A percentile compares a stretch with the other conserved stretches of the same genome.
These are phyloP conservation scores for Flexamia atlantica DNA, from an alignment of 2,888 invertebrate genomes.

Conservation along the genomic window DNA sequence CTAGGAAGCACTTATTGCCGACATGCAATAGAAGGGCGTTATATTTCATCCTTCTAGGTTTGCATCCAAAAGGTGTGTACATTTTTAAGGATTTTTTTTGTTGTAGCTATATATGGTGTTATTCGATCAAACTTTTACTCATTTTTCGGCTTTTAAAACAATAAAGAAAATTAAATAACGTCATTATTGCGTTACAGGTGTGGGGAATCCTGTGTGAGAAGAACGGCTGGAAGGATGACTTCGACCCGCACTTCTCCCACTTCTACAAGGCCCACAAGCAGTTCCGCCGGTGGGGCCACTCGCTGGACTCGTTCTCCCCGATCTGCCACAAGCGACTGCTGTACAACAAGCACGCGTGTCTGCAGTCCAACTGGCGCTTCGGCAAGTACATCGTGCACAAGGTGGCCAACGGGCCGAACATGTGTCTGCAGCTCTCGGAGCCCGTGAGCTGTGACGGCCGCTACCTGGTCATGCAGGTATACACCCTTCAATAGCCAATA, in stretches of 20 bases:
- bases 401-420: background rate
- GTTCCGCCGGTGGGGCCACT: conserved; percentile 34
- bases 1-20: too few species aligned
- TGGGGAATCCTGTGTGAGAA: conserved; percentile 22
- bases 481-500: too few species aligned
- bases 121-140: too few species aligned
- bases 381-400: conserved; percentile 44
- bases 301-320: conserved; percentile 35
- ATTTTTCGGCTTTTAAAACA: too few species aligned
- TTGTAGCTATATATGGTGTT: too few species aligned
- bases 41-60: too few species aligned
- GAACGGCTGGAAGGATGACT: conserved; percentile 46
- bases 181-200: too few species aligned
- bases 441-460: conserved; percentile 33
- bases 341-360: conserved; percentile 44
- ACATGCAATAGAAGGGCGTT: too few species aligned
- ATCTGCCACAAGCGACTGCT: conserved; percentile 39
- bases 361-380: conserved; percentile 27
- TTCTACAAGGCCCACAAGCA: conserved; percentile 39
- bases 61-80: too few species aligned
- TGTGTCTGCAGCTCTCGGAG: conserved; percentile 1
- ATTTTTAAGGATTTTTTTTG: too few species aligned
- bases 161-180: too few species aligned
- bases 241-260: conserved; percentile 32
- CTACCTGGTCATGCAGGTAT: conserved; percentile 31